Conservation (phyloP, 2,888 invertebrate genomes). For the Aphrophora alni region DNA sequence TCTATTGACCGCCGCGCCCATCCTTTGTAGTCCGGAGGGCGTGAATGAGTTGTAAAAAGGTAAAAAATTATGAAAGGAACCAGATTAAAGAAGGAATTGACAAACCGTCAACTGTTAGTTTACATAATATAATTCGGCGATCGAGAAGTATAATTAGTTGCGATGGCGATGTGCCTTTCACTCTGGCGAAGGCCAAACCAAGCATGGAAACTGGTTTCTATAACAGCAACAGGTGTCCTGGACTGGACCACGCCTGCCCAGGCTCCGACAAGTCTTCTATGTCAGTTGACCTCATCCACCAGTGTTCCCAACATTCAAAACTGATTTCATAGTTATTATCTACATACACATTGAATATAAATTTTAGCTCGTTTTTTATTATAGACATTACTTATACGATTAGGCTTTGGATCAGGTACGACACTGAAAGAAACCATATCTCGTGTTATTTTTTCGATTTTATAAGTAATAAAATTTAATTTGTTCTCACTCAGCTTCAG, state of each 20-base stretch:
- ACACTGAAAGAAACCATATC: too few relatives aligned
- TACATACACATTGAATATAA: too few relatives aligned
- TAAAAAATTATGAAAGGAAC: background rate
- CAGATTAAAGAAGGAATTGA: background rate
- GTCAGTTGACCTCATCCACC: slow-evolving; percentile 2
- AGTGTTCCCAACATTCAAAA: background rate
- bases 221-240: background rate
- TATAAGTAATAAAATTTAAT: too few relatives aligned
- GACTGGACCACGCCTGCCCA: slow-evolving; percentile 7
- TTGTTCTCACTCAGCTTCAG: too few relatives aligned
- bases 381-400: too few relatives aligned
- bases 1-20: background rate
- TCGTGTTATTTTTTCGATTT: too few relatives aligned
- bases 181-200: background rate
- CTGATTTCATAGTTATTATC: too few relatives aligned
- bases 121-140: slow-evolving; percentile 6
- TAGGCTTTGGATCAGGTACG: too few relatives aligned
- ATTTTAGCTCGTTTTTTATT: too few relatives aligned
- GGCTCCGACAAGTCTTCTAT: slow-evolving; percentile 9
- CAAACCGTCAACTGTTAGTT: background rate
- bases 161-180: slow-evolving; percentile 4
- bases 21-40: background rate
- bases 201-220: background rate
- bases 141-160: background rate
- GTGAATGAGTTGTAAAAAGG: background rate